Percentiles rank a stretch among this genome's conserved stretches.
These are phyloP conservation scores for Pholis gunnellus DNA, from an alignment of 2,113 vertebrate species.

Conservation along the genomic window DNA sequence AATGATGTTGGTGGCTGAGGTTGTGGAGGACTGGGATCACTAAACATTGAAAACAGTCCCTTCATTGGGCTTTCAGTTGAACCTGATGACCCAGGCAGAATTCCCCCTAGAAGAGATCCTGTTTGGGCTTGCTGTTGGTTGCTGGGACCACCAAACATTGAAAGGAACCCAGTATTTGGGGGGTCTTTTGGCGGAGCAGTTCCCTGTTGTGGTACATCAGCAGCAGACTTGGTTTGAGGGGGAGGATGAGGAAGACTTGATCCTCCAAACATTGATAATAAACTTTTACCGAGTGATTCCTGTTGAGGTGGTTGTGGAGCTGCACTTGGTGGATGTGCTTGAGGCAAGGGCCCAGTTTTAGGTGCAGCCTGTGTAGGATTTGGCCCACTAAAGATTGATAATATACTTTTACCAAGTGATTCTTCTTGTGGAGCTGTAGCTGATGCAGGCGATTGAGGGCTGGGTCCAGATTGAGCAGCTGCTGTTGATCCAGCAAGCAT, in stretches of 20 bases:
- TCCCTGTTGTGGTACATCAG: slow-evolving; percentile 57
- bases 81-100: slow-evolving; percentile 74
- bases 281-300: slow-evolving; percentile 69
- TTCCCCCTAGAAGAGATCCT: slow-evolving; percentile 70
- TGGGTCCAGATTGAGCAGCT: slow-evolving; percentile 37
- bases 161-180: slow-evolving; percentile 72
- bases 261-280: slow-evolving; percentile 76
- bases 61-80: slow-evolving; percentile 73
- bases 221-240: slow-evolving; percentile 62
- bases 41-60: slow-evolving; percentile 88
- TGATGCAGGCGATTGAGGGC: slow-evolving; percentile 39
- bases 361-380: slow-evolving; percentile 58
- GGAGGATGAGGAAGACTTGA: slow-evolving; percentile 51
- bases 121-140: slow-evolving; percentile 69
- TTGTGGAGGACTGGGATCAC: slow-evolving; percentile 66
- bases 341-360: slow-evolving; percentile 55
- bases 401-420: slow-evolving; percentile 75
- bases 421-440: slow-evolving; percentile 70
- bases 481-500: slow-evolving; percentile 73
- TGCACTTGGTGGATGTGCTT: slow-evolving; percentile 40
- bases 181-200: slow-evolving; percentile 70
- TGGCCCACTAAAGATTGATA: slow-evolving; percentile 77
- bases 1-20: slow-evolving; percentile 47
- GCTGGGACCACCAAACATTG: slow-evolving; percentile 69
- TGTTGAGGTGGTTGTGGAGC: slow-evolving; percentile 60